Base-by-base conservation (phyloP, 2,888 invertebrate genomes). In the Orgyia antiqua region DNA sequence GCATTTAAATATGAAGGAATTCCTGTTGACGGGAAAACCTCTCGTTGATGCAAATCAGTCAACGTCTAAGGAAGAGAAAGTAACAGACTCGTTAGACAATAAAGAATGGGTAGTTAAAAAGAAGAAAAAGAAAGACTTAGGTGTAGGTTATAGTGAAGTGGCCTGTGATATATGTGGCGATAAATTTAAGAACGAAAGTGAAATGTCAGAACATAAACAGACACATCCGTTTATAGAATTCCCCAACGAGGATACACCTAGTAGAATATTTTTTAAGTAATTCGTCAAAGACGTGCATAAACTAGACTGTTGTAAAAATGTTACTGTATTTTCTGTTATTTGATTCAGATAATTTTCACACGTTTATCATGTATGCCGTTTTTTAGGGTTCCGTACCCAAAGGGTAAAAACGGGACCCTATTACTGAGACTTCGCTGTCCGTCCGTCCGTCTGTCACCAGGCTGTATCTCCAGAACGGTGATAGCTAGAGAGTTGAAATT, bases 261-360 rank as follows among this genome's bases (percentile, higher is more conserved):
- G 75, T 58, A 76, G 83, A 40, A 87, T 87, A 79, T 87, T 87
- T 45, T 87, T 86, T 61, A 87, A 87, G 52, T 82, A 60, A 58
- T 27, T 57, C 8, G 2, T 18, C 6, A 18, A 8, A 8, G 9
- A 4, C 63, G 68, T 67, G 64, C 67, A 44, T 46, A 29, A n/a
- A n/a, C n/a, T n/a, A n/a, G n/a, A 26, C 18, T 21, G 25, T 33
- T 43, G 31, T 36, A 26, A 24, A 24, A 23, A 25, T 39, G 30
- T 40, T 39, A 27, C 25, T 33, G 32, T 23, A 24, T 28, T 29
- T 24, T 24, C 4, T 13, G 20, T 20, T n/a, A n/a, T n/a, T n/a
- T n/a, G n/a, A n/a, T n/a, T n/a, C n/a, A 5, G 4, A 17, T 17
- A 3, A 3, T 20, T 4, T 20, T 3, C 3, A 3, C 8, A 4